Evolutionary conservation across 2,113 vertebrate genomes (phyloP).

Genomic region (Anser cygnoides): DNA sequence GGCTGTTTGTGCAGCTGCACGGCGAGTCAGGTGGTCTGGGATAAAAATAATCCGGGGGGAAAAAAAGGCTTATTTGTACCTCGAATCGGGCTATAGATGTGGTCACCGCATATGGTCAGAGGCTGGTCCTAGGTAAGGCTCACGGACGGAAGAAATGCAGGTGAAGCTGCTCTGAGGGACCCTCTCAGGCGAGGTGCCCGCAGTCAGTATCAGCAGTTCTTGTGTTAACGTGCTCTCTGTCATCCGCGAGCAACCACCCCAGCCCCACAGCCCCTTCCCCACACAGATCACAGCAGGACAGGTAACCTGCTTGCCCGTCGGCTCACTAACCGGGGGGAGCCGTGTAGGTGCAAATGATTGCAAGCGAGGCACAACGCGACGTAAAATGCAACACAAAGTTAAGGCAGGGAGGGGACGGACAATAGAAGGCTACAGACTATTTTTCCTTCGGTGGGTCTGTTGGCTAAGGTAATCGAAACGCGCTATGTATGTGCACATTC

Average conservation of each 20-base stretch:
- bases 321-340: background rate
- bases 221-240: rapidly evolving
- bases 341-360: background rate
- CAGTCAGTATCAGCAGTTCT: background rate
- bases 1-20: conserved; percentile 37
- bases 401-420: rapidly evolving
- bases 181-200: rapidly evolving
- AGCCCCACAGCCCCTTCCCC: background rate
- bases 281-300: rapidly evolving
- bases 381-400: background rate
- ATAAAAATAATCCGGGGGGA: background rate
- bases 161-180: background rate
- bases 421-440: background rate
- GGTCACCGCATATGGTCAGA: background rate
- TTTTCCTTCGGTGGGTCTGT: background rate
- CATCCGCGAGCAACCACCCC: background rate
- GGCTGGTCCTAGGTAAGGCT: background rate
- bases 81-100: background rate
- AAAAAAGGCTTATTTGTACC: background rate
- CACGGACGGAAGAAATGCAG: background rate
- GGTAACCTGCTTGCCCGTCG: rapidly evolving
- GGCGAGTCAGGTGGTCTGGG: background rate
- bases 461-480: background rate
- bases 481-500: rapidly evolving
- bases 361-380: no score